phyloP scores from a whole-genome alignment of 2,113 vertebrate species.

The Hiodon tergisus region DNA sequence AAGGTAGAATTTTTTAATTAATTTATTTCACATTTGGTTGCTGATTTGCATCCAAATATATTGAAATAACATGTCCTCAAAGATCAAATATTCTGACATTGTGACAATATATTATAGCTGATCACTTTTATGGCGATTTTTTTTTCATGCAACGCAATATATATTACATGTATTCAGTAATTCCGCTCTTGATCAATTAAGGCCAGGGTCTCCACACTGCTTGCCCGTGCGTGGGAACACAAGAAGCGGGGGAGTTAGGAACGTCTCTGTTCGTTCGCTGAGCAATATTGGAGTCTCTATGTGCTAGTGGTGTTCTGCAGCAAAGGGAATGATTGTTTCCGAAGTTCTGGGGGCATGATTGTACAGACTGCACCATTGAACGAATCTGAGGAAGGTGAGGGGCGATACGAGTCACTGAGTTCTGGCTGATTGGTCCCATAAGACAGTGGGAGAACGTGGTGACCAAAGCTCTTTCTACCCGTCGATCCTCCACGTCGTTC shows the following conservation, averaged over 20 bases:
- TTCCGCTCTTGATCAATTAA: slow-evolving; percentile 7
- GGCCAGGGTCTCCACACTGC: slow-evolving; percentile 50
- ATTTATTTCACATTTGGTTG: too few species aligned
- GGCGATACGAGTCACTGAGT: neutral
- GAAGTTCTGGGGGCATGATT: slow-evolving; percentile 20
- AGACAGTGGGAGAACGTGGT: slow-evolving; percentile 12
- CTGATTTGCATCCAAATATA: too few species aligned
- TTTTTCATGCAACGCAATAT: too few species aligned
- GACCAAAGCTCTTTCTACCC: slow-evolving; percentile 29
- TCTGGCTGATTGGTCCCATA: neutral
- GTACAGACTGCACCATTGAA: neutral
- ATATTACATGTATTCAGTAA: too few species aligned
- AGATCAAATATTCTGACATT: too few species aligned
- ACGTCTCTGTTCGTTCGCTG: slow-evolving; percentile 16
- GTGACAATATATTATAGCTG: too few species aligned
- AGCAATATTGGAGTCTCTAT: neutral
- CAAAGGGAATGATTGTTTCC: neutral
- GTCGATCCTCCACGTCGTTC: slow-evolving; percentile 34
- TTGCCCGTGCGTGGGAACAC: slow-evolving; percentile 24
- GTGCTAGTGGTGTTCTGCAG: slow-evolving; percentile 9
- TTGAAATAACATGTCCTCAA: too few species aligned
- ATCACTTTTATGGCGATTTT: too few species aligned
- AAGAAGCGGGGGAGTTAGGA: neutral
- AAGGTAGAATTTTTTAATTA: too few species aligned
- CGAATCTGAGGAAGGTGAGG: neutral